These are phyloP conservation scores for Eurypyga helias DNA, from an alignment of 2,113 vertebrate species.

Conservation along the genomic window DNA sequence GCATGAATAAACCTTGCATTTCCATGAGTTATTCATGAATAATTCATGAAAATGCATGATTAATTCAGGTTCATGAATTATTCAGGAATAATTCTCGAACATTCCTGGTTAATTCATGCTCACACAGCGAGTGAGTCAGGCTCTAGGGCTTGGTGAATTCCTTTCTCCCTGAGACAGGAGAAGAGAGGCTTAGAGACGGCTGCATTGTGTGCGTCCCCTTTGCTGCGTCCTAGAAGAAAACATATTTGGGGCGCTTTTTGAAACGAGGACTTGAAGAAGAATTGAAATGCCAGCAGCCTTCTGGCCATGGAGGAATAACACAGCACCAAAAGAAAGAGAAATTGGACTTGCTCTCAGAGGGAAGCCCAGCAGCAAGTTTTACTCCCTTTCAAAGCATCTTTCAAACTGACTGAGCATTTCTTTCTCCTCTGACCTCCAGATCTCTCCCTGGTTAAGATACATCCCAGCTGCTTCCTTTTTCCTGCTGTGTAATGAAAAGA, in stretches of 20 bases:
- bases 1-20: slow-evolving; percentile 79
- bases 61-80: slow-evolving; percentile 78
- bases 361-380: neutral
- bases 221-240: neutral
- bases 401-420: neutral
- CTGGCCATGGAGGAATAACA: neutral
- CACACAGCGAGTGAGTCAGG: slow-evolving; percentile 50
- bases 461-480: neutral
- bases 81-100: slow-evolving; percentile 75
- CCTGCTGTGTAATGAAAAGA: neutral
- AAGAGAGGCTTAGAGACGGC: slow-evolving; percentile 10
- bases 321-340: neutral
- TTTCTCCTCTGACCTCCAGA: neutral
- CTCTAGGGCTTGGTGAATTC: slow-evolving; percentile 49
- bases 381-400: neutral
- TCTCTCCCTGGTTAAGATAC: neutral
- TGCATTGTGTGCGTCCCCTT: neutral
- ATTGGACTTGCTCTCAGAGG: neutral
- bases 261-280: neutral
- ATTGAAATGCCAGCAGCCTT: neutral
- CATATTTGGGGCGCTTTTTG: neutral
- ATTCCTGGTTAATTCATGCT: slow-evolving; percentile 79
- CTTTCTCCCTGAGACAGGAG: slow-evolving; percentile 35
- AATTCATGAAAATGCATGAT: slow-evolving; percentile 77
- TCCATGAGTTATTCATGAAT: slow-evolving; percentile 78